phyloP scores from a whole-genome alignment of 2,113 vertebrate genomes.

The Lethenteron camtschaticum region DNA sequence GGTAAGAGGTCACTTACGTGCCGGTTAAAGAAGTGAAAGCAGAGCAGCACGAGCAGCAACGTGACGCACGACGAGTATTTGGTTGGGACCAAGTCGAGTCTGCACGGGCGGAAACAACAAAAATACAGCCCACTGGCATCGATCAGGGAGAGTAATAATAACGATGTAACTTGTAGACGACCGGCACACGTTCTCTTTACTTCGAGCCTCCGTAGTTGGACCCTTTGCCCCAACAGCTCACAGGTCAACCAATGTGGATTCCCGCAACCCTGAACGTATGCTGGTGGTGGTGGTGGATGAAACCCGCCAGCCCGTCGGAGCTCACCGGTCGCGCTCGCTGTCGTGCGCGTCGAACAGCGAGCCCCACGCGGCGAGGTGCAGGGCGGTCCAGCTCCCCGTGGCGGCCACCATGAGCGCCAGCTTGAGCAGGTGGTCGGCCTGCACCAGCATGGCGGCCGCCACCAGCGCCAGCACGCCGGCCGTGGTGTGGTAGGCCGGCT shows the following conservation, averaged over 20 bases:
- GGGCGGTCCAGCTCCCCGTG: background rate
- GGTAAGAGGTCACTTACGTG: background rate
- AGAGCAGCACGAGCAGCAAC: background rate
- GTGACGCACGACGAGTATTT: constrained; percentile 4
- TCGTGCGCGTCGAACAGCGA: background rate
- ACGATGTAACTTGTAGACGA: background rate
- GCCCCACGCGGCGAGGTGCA: constrained; percentile 3
- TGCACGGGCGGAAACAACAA: background rate
- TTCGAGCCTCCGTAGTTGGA: background rate
- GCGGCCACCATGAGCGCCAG: background rate
- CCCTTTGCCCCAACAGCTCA: background rate
- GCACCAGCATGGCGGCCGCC: background rate
- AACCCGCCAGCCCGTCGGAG: background rate
- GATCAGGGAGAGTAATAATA: background rate
- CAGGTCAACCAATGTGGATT: background rate
- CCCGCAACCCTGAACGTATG: background rate
- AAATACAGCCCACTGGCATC: background rate
- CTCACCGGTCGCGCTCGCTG: background rate
- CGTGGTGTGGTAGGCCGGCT: background rate
- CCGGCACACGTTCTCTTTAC: background rate
- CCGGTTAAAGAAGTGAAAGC: constrained; percentile 5
- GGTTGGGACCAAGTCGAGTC: background rate
- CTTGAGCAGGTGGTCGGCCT: background rate
- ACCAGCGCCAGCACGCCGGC: background rate
- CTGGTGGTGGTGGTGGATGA: background rate